Evolutionary conservation across 2,888 invertebrate genomes (phyloP).

Genomic region (Eristalis tenax): DNA sequence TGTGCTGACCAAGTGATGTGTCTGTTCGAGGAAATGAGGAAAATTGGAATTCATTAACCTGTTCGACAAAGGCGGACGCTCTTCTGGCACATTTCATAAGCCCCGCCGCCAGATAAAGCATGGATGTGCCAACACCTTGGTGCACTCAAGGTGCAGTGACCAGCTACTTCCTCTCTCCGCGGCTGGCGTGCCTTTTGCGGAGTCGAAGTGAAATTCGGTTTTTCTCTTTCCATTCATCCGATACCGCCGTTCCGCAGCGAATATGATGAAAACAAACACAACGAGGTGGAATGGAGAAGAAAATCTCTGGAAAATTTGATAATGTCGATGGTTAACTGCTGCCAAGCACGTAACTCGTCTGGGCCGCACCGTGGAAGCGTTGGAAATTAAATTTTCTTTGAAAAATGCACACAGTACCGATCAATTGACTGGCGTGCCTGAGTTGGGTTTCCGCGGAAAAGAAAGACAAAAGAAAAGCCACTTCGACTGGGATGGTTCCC

Average conservation of each 20-base stretch:
- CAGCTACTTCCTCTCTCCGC: not conserved
- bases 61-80: slow-evolving; percentile 39
- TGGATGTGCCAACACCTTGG: not conserved
- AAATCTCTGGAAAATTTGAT: slow-evolving; percentile 38
- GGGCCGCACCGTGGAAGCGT: not conserved
- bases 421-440: not conserved
- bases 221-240: slow-evolving; percentile 3
- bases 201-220: slow-evolving; percentile 55
- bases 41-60: slow-evolving; percentile 52
- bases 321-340: slow-evolving; percentile 14
- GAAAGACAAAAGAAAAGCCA: not conserved
- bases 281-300: not conserved
- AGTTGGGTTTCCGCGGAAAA: not conserved
- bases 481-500: not conserved
- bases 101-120: not conserved
- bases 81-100: slow-evolving; percentile 31
- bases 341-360: slow-evolving; percentile 34
- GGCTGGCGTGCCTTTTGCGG: slow-evolving; percentile 33
- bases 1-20: not conserved
- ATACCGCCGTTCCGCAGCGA: slow-evolving; percentile 10
- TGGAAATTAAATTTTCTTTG: not conserved
- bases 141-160: not conserved
- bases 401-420: too few relatives aligned
- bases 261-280: not conserved
- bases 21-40: slow-evolving; percentile 18